A percentile compares a stretch with the other conserved stretches of the same genome.
Evolutionary conservation across 2,888 invertebrate species (phyloP).

Genomic region (Sacculina carcini): DNA sequence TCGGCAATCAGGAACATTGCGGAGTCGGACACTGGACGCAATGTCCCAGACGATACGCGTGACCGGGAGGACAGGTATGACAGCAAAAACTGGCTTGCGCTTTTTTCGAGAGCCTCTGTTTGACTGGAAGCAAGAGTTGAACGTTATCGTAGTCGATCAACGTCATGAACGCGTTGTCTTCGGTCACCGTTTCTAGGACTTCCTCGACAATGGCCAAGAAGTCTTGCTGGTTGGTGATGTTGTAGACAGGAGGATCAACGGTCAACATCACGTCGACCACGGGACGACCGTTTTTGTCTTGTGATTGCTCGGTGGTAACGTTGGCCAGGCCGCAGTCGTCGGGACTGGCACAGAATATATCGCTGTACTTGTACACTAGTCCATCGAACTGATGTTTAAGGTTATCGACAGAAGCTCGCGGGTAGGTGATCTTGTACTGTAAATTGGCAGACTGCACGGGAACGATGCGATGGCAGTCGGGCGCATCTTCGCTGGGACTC

Average conservation of each 20-base stretch:
- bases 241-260: conserved; percentile 14
- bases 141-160: conserved; percentile 14
- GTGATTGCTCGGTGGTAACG: conserved; percentile 11
- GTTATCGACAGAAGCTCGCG: conserved; percentile 12
- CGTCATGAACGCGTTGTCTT: conserved; percentile 15
- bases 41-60: conserved; percentile 14
- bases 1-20: no score
- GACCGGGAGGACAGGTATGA: conserved; percentile 13
- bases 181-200: conserved; percentile 13
- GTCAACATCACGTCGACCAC: conserved; percentile 13
- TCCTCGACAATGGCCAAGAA: conserved; percentile 13
- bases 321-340: conserved; percentile 14
- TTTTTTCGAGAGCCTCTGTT: conserved; percentile 6
- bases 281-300: conserved; percentile 10
- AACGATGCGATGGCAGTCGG: conserved; percentile 14
- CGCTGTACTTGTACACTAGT: conserved; percentile 14
- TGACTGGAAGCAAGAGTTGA: conserved; percentile 12
- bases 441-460: conserved; percentile 14
- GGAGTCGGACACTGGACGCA: conserved; percentile 13
- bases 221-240: conserved; percentile 14
- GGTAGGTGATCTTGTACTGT: conserved; percentile 14
- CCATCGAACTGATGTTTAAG: conserved; percentile 14
- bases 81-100: conserved; percentile 13
- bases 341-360: conserved; percentile 14
- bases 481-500: conserved; percentile 12